These are phyloP conservation scores for Mycogona germanica DNA, from an alignment of 2,888 invertebrate genomes.

Conservation along the genomic window DNA sequence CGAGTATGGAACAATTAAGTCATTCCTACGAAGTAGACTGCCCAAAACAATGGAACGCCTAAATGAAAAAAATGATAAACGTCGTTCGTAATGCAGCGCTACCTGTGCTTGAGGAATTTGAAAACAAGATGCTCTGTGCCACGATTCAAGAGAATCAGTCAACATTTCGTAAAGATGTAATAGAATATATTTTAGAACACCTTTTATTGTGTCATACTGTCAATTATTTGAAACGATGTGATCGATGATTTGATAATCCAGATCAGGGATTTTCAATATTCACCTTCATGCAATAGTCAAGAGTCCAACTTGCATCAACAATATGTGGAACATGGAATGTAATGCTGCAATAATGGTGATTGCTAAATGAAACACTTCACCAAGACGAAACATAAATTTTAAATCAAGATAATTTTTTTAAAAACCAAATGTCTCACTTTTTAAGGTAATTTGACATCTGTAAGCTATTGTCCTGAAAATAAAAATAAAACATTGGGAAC, in stretches of 20 bases:
- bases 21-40: too few relatives aligned
- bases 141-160: too few relatives aligned
- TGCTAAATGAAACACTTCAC: background rate
- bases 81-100: too few relatives aligned
- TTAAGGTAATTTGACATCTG: background rate
- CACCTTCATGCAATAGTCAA: constrained; percentile 36
- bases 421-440: background rate
- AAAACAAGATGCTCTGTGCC: too few relatives aligned
- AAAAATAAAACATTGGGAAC: background rate
- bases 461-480: background rate
- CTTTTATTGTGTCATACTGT: too few relatives aligned
- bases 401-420: background rate
- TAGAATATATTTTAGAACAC: too few relatives aligned
- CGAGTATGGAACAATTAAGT: too few relatives aligned
- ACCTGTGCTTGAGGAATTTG: too few relatives aligned
- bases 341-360: background rate
- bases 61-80: background rate
- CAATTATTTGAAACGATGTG: background rate
- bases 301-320: constrained; percentile 34
- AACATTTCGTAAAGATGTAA: too few relatives aligned
- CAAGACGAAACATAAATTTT: background rate
- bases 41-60: too few relatives aligned
- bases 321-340: constrained; percentile 15
- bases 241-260: too few relatives aligned
- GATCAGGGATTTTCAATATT: too few relatives aligned